A percentile compares a stretch with the other conserved stretches of the same genome.
Conservation (phyloP, 2,113 vertebrate genomes). For the Chamaea fasciata region DNA sequence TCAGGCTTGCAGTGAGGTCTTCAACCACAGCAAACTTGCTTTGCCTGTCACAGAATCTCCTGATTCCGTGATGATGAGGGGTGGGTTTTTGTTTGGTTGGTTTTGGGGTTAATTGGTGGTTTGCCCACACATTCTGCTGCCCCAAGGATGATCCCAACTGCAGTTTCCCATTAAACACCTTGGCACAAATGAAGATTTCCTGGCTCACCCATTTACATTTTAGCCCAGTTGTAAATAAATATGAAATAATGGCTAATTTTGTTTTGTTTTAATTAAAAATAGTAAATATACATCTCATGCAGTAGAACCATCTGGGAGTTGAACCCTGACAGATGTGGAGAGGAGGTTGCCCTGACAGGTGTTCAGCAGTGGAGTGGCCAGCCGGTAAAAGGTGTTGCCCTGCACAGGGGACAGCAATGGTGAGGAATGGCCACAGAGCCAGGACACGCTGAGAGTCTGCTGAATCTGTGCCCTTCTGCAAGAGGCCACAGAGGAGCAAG, state of each 20-base stretch:
- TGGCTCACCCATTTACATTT: not conserved
- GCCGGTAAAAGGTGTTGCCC: not conserved
- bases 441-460: fast-evolving
- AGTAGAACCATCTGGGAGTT: not conserved
- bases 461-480: not conserved
- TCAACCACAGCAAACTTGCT: slow-evolving; percentile 5
- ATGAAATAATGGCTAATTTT: not conserved
- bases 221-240: not conserved
- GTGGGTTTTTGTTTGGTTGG: not conserved
- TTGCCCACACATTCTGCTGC: not conserved
- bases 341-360: not conserved
- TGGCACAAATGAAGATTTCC: not conserved
- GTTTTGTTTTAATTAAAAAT: not conserved
- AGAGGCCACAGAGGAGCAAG: not conserved
- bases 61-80: not conserved
- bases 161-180: not conserved
- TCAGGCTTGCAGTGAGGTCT: not conserved
- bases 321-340: not conserved
- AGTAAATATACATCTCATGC: not conserved
- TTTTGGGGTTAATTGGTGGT: not conserved
- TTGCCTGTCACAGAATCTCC: not conserved
- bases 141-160: not conserved
- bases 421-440: not conserved
- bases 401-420: not conserved
- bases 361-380: not conserved